Base-by-base conservation (phyloP, 2,888 invertebrate genomes). In the Thereva nobilitata region DNA sequence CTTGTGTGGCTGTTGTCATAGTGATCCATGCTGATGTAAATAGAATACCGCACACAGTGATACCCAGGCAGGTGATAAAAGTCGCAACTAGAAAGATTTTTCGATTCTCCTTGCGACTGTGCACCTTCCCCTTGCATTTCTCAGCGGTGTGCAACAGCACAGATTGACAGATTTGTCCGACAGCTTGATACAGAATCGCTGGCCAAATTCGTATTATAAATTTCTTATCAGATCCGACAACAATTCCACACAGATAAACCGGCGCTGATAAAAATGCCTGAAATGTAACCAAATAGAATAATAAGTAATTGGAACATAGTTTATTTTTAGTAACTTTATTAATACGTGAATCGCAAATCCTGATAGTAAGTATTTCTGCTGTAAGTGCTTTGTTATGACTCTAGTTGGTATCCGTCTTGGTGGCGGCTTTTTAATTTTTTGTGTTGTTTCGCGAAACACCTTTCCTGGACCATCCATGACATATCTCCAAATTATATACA, bases 291-390 rank as follows among this genome's bases (percentile, higher is more conserved):
- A 12, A 55, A 63, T 12, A 10, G 8, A 57, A 49, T 65, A 40
- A 41, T 10, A 42, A 8, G 23, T 54, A 37, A 42, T 34, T 44
- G 12, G 10, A 10, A 44, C 12, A 35, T 35, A 64, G 54, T 53
- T 45, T 64, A 54, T 64, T 8, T 12, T 44, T 54, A 54, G 42
- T 4, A 38, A 42, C n/a, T 23, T 2, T 2, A 69, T 56, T 72
- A 72, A 76, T 79, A 80, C 80, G 76, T 80, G 80, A 73, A 80
- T 80, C 70, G 78, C 80, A 73, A 80, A 79, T 71, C 80, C 80
- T 75, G 80, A 80, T 72, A 80, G 74, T 75, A 80, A 76, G 73
- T 80, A 80, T 74, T 80, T 80, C 73, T 80, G 80, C 74, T 80
- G 80, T 67, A 80, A 78, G 73, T 80, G 80, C 71, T 80, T 80